Evolutionary conservation across 2,888 invertebrate species (phyloP).

Genomic region (Brachycybe producta): DNA sequence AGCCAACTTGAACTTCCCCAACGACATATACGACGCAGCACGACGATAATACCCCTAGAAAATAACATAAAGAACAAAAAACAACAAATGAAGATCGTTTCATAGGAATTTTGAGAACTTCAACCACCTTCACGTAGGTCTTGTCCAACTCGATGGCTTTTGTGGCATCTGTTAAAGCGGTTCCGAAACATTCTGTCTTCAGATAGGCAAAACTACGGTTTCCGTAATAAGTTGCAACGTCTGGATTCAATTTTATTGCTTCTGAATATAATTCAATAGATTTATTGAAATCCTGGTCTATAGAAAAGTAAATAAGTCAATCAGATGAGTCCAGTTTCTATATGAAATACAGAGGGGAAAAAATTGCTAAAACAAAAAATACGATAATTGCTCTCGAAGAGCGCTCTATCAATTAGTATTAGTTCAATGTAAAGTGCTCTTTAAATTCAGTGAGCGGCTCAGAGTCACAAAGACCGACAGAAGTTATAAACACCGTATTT

Average conservation of each 20-base stretch:
- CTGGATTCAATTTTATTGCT: conserved; percentile 76
- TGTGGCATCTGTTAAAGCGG: conserved; percentile 81
- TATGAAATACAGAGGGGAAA: not conserved
- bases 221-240: conserved; percentile 74
- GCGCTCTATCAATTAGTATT: not conserved
- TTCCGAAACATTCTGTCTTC: conserved; percentile 87
- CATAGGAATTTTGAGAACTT: too few species aligned
- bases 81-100: too few species aligned
- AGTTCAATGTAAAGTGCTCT: not conserved
- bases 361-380: not conserved
- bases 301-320: conserved; percentile 30
- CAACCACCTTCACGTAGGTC: conserved; percentile 61
- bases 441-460: too few species aligned
- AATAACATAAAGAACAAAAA: not conserved
- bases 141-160: conserved; percentile 80
- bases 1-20: conserved; percentile 94
- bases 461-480: not conserved
- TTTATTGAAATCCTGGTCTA: conserved; percentile 78
- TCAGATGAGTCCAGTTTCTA: not conserved
- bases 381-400: not conserved
- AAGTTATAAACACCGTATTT: not conserved
- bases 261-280: conserved; percentile 72
- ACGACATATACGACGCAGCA: conserved; percentile 91
- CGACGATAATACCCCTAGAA: conserved; percentile 77
- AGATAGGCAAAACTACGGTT: conserved; percentile 93